Conservation (phyloP, 2,113 vertebrate genomes). For the Plecotus auritus region DNA sequence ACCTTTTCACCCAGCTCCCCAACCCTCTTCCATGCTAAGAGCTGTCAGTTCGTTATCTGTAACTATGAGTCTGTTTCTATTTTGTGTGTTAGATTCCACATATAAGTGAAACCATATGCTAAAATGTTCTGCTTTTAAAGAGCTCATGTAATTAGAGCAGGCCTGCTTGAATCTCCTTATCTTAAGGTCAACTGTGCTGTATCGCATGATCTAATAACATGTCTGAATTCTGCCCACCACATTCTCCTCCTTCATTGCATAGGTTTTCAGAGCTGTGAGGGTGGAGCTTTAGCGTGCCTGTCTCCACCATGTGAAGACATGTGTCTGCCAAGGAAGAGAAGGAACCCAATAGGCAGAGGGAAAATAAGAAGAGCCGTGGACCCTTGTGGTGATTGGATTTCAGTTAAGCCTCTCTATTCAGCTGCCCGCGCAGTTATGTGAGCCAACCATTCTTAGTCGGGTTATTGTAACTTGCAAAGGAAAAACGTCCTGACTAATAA, state of each 20-base stretch:
- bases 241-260: neutral
- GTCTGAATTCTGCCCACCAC: neutral
- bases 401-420: neutral
- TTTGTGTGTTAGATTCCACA: neutral
- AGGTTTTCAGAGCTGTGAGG: neutral
- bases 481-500: neutral
- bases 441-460: neutral
- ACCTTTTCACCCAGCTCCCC: neutral
- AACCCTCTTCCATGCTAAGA: neutral
- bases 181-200: neutral
- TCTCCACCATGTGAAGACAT: neutral
- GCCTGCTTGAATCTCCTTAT: neutral
- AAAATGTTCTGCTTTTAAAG: neutral
- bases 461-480: neutral
- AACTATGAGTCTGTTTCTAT: neutral
- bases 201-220: neutral
- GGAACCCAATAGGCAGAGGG: neutral
- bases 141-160: neutral
- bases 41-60: neutral
- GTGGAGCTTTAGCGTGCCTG: no score
- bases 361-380: neutral
- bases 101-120: neutral
- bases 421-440: neutral
- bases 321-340: neutral
- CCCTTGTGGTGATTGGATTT: neutral